Evolutionary conservation across 2,888 invertebrate genomes (phyloP).

Genomic region (Nemapogon koenigi): DNA sequence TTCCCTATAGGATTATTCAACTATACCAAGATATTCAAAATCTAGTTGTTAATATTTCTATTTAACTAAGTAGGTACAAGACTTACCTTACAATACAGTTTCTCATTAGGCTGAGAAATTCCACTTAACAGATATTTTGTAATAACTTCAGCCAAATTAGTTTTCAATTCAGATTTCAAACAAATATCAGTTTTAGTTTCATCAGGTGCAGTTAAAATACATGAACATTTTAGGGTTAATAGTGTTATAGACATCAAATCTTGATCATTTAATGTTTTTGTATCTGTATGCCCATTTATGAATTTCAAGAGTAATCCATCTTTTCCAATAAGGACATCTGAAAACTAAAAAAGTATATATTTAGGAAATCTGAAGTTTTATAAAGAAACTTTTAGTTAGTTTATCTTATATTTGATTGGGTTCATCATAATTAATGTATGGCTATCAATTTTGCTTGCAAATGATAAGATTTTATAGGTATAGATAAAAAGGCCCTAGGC

Average conservation of each 20-base stretch:
- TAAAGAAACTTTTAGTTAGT: neutral
- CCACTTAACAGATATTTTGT: constrained; percentile 41
- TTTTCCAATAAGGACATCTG: constrained; percentile 37
- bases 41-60: too few species aligned
- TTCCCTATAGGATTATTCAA: too few species aligned
- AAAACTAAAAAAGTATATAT: constrained; percentile 31
- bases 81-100: constrained; percentile 55
- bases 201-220: constrained; percentile 29
- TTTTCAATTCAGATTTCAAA: constrained; percentile 28
- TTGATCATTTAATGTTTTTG: constrained; percentile 22
- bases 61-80: constrained; percentile 4
- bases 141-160: constrained; percentile 39
- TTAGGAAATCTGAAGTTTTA: neutral
- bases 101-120: constrained; percentile 38
- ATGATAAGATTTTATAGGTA: too few species aligned
- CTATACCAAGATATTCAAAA: too few species aligned
- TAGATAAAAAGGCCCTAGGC: too few species aligned
- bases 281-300: constrained; percentile 30
- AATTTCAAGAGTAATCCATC: constrained; percentile 37
- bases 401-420: too few species aligned
- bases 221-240: constrained; percentile 39
- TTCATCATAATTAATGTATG: too few species aligned
- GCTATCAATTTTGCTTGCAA: too few species aligned
- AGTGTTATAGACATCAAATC: constrained; percentile 36
- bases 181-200: constrained; percentile 21